A percentile compares a stretch with the other conserved stretches of the same genome.
These are phyloP conservation scores for Artemia franciscana DNA, from an alignment of 1,140 invertebrate genomes.

Conservation along the genomic window DNA sequence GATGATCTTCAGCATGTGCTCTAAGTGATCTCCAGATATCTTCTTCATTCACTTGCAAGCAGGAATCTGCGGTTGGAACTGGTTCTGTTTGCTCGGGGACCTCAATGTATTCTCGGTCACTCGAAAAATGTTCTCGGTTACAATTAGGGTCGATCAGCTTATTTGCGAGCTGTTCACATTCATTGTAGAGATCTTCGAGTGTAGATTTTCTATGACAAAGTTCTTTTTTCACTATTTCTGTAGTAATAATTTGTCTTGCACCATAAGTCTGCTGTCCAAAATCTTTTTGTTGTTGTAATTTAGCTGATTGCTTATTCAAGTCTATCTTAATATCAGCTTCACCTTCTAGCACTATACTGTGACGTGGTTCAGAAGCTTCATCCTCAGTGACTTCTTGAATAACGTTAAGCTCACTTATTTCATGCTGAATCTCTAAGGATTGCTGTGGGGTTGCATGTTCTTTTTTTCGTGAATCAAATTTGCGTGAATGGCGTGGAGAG, in stretches of 20 bases:
- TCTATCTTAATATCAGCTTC: too few species aligned
- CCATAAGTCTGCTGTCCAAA: background rate
- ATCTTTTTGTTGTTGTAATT: background rate
- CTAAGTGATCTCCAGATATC: constrained; percentile 30
- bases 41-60: constrained; percentile 69
- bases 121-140: background rate
- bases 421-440: background rate
- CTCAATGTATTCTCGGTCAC: constrained; percentile 27
- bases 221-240: background rate
- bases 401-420: background rate
- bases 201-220: background rate
- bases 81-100: constrained; percentile 51
- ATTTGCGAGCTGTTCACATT: constrained; percentile 11
- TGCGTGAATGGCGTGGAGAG: background rate
- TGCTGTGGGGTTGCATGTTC: background rate
- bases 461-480: background rate
- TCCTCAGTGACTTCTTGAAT: background rate
- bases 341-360: background rate
- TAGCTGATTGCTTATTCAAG: background rate
- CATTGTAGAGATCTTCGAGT: constrained; percentile 9
- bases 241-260: background rate
- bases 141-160: background rate
- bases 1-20: constrained; percentile 33
- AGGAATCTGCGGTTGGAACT: constrained; percentile 55
- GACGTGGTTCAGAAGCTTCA: background rate